Evolutionary conservation across 53 echinoderm and acorn worm genomes (phyloP).

Genomic region (Echinometra lucunter): DNA sequence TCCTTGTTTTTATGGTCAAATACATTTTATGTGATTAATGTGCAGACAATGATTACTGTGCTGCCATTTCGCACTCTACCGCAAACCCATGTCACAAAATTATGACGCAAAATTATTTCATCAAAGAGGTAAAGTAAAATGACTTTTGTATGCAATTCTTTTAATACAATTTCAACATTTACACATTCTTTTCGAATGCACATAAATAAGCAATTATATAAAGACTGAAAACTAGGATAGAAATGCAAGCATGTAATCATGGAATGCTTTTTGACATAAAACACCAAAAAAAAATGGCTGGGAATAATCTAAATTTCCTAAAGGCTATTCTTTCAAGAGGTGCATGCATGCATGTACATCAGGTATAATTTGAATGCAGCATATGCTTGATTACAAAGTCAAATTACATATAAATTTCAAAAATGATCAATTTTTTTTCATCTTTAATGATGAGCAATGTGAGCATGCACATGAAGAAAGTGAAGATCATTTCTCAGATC

Average conservation of each 20-base stretch:
- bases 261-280: constrained; percentile 42
- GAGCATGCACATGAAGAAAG: neutral
- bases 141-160: neutral
- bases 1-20: too few species aligned
- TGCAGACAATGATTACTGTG: too few species aligned
- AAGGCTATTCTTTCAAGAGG: neutral
- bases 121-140: neutral
- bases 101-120: too few species aligned
- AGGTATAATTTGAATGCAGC: constrained; percentile 9
- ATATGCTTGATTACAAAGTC: neutral
- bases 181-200: constrained; percentile 3
- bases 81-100: too few species aligned
- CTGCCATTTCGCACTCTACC: too few species aligned
- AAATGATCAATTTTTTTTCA: neutral
- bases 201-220: constrained; percentile 38
- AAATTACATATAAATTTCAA: neutral
- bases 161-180: constrained; percentile 33
- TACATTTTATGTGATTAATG: too few species aligned
- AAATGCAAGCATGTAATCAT: constrained; percentile 5
- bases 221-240: constrained; percentile 4
- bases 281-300: neutral
- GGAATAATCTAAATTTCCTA: neutral
- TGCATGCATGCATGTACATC: neutral
- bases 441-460: neutral
- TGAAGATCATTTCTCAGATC: neutral